phyloP scores from a whole-genome alignment of 1,140 invertebrate genomes.

The Pseudomyrmex pallidus region DNA sequence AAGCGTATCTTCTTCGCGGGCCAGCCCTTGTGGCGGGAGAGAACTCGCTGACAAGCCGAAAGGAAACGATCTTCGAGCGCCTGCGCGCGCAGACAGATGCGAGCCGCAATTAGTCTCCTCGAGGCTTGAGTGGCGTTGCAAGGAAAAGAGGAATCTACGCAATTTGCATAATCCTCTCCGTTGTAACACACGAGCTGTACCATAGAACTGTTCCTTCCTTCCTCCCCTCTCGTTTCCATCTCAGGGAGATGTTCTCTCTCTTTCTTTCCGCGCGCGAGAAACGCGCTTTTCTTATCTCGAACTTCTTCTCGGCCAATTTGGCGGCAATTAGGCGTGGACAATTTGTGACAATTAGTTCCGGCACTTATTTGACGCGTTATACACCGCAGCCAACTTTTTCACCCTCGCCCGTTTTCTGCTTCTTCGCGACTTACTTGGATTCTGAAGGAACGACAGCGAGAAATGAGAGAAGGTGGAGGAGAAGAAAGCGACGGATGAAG shows the following conservation, averaged over 20 bases:
- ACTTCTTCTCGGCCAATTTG: conserved; percentile 2
- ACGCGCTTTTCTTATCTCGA: conserved; percentile 1
- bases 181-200: conserved; percentile 35
- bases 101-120: conserved; percentile 45
- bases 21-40: background rate
- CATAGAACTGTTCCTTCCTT: conserved; percentile 12
- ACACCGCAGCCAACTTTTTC: conserved; percentile 20
- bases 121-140: conserved; percentile 54
- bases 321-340: conserved; percentile 37
- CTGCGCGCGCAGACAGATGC: conserved; percentile 21
- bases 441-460: background rate
- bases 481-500: conserved; percentile 3
- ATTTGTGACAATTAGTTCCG: conserved; percentile 14
- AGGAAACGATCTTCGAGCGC: conserved; percentile 33
- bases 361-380: conserved; percentile 59
- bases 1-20: conserved; percentile 31
- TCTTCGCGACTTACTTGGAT: background rate
- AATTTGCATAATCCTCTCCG: conserved; percentile 57
- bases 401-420: background rate
- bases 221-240: background rate
- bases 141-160: conserved; percentile 39
- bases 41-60: conserved; percentile 45
- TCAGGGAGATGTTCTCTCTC: background rate
- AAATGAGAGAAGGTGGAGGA: background rate
- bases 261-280: background rate